phyloP scores from a whole-genome alignment of 2,797 vertebrate species.

The Microctenopoma stevenorrisi region DNA sequence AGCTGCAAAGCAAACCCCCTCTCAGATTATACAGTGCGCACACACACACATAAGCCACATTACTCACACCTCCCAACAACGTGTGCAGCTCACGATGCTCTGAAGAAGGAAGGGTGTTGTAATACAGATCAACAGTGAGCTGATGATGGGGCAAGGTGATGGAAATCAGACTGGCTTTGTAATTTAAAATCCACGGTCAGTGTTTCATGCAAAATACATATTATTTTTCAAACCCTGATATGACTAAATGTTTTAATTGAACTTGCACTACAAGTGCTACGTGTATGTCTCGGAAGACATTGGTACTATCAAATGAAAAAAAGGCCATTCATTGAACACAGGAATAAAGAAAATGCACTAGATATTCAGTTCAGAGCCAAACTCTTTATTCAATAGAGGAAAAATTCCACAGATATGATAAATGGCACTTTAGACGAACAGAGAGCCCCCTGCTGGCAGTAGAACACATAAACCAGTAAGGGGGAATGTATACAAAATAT shows the following conservation, averaged over 20 bases:
- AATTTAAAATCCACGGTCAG: constrained; percentile 63
- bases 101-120: not conserved
- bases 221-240: constrained; percentile 43
- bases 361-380: constrained; percentile 25
- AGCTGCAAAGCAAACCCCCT: constrained; percentile 49
- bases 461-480: constrained; percentile 17
- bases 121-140: constrained; percentile 22
- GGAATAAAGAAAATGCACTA: constrained; percentile 17
- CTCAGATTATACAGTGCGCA: constrained; percentile 38
- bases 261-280: constrained; percentile 2
- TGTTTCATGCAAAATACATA: constrained; percentile 54
- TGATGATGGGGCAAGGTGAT: constrained; percentile 21
- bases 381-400: constrained; percentile 18
- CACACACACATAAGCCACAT: constrained; percentile 58
- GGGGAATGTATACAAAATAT: constrained; percentile 22
- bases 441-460: constrained; percentile 76
- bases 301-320: constrained; percentile 14
- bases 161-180: constrained; percentile 66
- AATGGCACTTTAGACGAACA: constrained; percentile 24
- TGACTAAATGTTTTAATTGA: constrained; percentile 52
- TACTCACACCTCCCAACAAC: constrained; percentile 55
- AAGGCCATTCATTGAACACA: constrained; percentile 15
- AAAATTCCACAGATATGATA: not conserved
- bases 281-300: constrained; percentile 1
- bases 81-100: constrained; percentile 33